A percentile compares a stretch with the other conserved stretches of the same genome.
Conservation (phyloP, 2,113 vertebrate genomes). For the Pomatostomus ruficeps region DNA sequence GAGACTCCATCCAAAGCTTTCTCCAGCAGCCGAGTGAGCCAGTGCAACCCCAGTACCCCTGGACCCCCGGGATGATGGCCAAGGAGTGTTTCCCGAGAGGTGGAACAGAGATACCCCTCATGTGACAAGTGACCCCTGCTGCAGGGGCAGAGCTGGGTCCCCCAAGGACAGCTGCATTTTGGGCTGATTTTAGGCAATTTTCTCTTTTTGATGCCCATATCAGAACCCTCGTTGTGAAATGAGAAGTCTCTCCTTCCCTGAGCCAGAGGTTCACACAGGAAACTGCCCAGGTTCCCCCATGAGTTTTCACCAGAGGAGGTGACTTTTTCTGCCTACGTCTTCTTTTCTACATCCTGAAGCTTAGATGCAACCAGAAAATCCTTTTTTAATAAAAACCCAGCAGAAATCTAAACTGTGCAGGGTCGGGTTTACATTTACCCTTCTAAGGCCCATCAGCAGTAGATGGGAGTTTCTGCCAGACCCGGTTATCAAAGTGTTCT, state of each 20-base stretch:
- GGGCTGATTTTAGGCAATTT: background rate
- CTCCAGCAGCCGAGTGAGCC: background rate
- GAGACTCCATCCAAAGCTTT: background rate
- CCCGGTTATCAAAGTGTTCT: background rate
- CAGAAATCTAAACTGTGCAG: background rate
- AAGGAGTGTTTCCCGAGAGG: background rate
- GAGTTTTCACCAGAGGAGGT: background rate
- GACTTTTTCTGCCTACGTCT: background rate
- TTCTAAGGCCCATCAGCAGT: background rate
- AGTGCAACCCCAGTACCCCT: rapidly evolving
- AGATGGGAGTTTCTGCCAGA: background rate
- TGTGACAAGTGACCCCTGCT: background rate
- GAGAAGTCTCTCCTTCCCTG: background rate
- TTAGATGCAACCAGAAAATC: background rate
- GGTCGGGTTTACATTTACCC: background rate
- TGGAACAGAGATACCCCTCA: background rate
- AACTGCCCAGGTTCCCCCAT: background rate
- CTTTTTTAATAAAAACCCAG: background rate
- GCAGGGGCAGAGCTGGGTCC: background rate
- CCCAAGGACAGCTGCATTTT: rapidly evolving
- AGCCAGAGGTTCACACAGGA: background rate
- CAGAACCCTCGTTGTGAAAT: background rate
- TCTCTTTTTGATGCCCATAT: background rate
- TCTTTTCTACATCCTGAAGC: background rate
- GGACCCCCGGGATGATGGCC: background rate